Percentiles rank a stretch among this genome's conserved stretches.
Evolutionary conservation across 2,888 invertebrate genomes (phyloP).

Genomic region (Oxyscelio sp.): DNA sequence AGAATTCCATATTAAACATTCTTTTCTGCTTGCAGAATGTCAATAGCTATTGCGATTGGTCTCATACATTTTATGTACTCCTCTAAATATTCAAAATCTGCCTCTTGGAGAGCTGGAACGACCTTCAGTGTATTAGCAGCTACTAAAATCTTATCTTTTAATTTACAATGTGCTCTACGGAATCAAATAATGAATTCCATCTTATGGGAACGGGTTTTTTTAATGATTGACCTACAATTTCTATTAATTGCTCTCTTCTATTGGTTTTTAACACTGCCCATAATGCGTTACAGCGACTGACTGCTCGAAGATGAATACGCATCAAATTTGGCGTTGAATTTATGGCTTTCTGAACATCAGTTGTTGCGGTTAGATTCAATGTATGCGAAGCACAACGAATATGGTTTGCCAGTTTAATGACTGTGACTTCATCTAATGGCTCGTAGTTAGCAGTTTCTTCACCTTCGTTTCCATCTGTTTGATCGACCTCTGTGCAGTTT

Average conservation of each 20-base stretch:
- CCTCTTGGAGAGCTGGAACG: no score
- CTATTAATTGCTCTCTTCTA: background rate
- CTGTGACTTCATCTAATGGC: background rate
- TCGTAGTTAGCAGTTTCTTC: no score
- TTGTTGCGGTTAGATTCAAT: slow-evolving; percentile 8
- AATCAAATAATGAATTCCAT: slow-evolving; percentile 20
- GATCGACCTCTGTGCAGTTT: no score
- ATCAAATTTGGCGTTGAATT: background rate
- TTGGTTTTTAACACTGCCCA: background rate
- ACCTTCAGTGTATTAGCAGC: no score
- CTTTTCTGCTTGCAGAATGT: no score
- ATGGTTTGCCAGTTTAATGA: background rate
- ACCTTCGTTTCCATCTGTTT: no score
- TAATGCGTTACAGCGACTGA: slow-evolving; percentile 5
- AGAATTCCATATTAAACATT: no score
- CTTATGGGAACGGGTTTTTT: background rate
- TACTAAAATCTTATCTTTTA: no score
- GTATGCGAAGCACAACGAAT: slow-evolving; percentile 19
- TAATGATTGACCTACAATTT: background rate
- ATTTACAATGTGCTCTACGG: background rate
- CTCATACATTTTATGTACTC: no score
- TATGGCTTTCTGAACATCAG: background rate
- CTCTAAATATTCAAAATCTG: no score
- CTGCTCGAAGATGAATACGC: background rate
- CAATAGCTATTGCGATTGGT: no score